Evolutionary conservation across 37 sponge, comb jelly and placozoan species (phyloP).

Genomic region (Haliclona indistincta): DNA sequence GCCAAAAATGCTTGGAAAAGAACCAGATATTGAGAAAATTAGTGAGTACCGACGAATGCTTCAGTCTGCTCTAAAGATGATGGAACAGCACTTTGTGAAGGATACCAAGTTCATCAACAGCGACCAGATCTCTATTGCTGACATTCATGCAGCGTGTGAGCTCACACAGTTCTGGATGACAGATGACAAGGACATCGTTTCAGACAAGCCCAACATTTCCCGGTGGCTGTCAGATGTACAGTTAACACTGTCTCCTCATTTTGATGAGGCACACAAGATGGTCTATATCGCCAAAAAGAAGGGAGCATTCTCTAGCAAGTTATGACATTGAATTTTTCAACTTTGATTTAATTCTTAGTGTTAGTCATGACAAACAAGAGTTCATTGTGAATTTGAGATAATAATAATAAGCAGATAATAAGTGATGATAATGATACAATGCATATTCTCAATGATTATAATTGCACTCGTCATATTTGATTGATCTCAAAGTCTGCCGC

Average conservation of each 20-base stretch:
- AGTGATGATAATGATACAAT: no score
- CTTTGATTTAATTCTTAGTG: neutral
- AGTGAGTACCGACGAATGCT: conserved; percentile 15
- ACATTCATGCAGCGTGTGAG: conserved; percentile 81
- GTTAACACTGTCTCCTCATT: conserved; percentile 60
- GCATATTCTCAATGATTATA: no score
- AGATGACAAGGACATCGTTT: conserved; percentile 17
- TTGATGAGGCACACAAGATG: conserved; percentile 69
- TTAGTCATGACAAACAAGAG: neutral
- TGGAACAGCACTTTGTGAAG: conserved; percentile 62
- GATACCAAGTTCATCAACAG: conserved; percentile 68
- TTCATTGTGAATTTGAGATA: neutral
- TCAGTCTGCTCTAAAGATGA: conserved; percentile 26
- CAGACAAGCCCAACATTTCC: conserved; percentile 47
- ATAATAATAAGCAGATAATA: no score
- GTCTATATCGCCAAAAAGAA: conserved; percentile 56
- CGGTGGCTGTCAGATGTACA: conserved; percentile 59
- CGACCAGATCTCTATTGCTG: conserved; percentile 77
- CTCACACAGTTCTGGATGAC: conserved; percentile 67
- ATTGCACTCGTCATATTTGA: no score
- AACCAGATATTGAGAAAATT: conserved; percentile 11
- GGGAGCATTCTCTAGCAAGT: conserved; percentile 31
- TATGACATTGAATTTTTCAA: conserved; percentile 9
- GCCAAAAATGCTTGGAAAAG: conserved; percentile 32
- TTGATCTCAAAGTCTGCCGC: no score